A percentile compares a stretch with the other conserved stretches of the same genome.
These are phyloP conservation scores for Cyphomyrmex costatus DNA, from an alignment of 1,140 invertebrate genomes.

Conservation along the genomic window DNA sequence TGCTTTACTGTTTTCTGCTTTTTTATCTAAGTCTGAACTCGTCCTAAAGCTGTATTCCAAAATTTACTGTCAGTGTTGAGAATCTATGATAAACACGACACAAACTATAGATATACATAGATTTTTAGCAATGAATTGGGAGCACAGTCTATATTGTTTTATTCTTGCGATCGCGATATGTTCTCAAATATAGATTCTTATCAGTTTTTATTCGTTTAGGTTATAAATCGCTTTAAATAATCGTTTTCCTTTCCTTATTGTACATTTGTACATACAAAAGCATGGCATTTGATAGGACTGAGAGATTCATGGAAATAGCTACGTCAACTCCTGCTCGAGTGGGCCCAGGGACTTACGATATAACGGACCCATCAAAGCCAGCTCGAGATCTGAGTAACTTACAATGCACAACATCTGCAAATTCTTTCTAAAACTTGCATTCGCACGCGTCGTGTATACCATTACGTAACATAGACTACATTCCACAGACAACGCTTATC, in stretches of 20 bases:
- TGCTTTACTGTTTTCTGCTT: no score
- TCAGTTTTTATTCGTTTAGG: background rate
- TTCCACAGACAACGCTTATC: constrained; percentile 61
- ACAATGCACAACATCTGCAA: background rate
- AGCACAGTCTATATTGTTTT: constrained; percentile 17
- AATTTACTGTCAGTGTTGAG: no score
- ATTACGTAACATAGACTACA: constrained; percentile 21
- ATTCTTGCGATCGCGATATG: background rate
- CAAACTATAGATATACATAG: no score
- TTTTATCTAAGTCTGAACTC: no score
- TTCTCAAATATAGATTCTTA: background rate
- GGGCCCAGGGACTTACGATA: constrained; percentile 72
- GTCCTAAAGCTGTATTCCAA: no score
- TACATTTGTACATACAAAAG: background rate
- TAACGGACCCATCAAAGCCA: constrained; percentile 34
- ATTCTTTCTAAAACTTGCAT: constrained; percentile 25
- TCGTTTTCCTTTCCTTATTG: background rate
- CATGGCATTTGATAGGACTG: constrained; percentile 67
- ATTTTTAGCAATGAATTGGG: no score
- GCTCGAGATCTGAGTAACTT: constrained; percentile 66
- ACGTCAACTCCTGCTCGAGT: constrained; percentile 51
- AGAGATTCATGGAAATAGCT: constrained; percentile 63
- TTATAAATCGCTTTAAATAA: background rate
- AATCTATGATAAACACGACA: no score
- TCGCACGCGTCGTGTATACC: background rate